Evolutionary conservation across 2,888 invertebrate species (phyloP), one percentile per base, ranked within the genome.

Genomic region (Orthosia cruda): DNA sequence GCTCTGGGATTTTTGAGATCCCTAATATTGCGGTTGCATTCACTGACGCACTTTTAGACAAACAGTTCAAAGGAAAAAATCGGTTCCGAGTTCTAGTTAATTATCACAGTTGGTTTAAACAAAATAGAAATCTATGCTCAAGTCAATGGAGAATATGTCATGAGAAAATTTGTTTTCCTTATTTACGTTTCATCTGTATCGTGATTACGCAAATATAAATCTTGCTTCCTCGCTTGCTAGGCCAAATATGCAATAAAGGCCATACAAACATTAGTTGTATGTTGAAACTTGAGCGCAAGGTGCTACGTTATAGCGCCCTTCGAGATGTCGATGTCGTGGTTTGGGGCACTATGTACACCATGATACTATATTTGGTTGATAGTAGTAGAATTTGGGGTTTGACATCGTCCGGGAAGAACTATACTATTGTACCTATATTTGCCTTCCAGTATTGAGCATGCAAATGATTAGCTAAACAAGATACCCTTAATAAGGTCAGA

Each of bases 1-100:
- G 7, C 11, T 61, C 58, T 74, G 59, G 80, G 77, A 20, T 66
- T 81, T 77, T 32, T 23, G 26, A 71, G 59, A 70, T 47, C 52
- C 45, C 50, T 26, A 79, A 74, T 11, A 57, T 66, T 74, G 32
- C 23, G 50, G 62, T 66, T 47, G n/a, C 45, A 55, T 32, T 54
- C 15, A 61, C 1, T 79, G 72, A 77, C 77, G 63, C 40, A 71
- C 4, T 13, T 13, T 20, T 26, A 15, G 13, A n/a, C 15, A 52
- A 63, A 71, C 32, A 63, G 1, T 76, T 47, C 71, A 13, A 12
- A 23, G 71, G 47, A 63, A 32, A 54, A 3, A 16, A 18, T 49
- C 7, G n/a, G 12, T n/a, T 23, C 23, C 23, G 13, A 55, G 2
- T 55, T 61, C 57, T 23, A 4, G 7, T 49, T 50, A 45, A 74